A percentile compares a stretch with the other conserved stretches of the same genome.
Conservation (phyloP, 2,888 invertebrate species). For the Diaphora mendica region DNA sequence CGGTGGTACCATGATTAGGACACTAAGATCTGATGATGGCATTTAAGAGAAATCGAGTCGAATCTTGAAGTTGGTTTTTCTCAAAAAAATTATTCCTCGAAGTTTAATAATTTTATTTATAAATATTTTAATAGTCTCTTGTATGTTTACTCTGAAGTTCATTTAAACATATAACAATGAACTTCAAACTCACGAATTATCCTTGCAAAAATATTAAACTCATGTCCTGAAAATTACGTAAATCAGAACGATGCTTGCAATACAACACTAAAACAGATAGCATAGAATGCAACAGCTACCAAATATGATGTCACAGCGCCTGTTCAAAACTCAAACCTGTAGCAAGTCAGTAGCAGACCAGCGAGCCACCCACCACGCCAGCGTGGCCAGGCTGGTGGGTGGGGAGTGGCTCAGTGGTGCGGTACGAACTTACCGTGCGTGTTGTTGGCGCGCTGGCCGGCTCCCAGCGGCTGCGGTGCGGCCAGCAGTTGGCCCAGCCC, state of each 20-base stretch:
- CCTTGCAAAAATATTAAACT: neutral
- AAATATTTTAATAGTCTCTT: too few species aligned
- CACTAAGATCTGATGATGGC: too few species aligned
- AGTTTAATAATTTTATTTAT: too few species aligned
- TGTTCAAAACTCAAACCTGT: neutral
- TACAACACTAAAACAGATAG: neutral
- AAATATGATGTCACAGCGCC: neutral
- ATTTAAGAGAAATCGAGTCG: too few species aligned
- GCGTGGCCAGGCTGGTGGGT: neutral
- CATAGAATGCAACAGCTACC: neutral
- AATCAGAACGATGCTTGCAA: neutral
- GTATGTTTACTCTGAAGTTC: too few species aligned
- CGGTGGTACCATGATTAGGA: too few species aligned
- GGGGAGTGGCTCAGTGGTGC: neutral
- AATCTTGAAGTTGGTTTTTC: too few species aligned
- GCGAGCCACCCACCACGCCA: neutral
- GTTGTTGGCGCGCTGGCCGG: constrained; percentile 49
- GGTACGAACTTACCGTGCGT: constrained; percentile 49
- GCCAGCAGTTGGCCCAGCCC: constrained; percentile 93
- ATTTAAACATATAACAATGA: too few species aligned
- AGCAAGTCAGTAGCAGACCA: neutral
- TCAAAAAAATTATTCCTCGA: too few species aligned
- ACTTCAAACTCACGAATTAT: neutral
- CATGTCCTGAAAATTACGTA: neutral
- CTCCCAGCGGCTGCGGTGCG: constrained; percentile 64